phyloP scores from a whole-genome alignment of 1,140 invertebrate genomes.

The Linepithema humile region DNA sequence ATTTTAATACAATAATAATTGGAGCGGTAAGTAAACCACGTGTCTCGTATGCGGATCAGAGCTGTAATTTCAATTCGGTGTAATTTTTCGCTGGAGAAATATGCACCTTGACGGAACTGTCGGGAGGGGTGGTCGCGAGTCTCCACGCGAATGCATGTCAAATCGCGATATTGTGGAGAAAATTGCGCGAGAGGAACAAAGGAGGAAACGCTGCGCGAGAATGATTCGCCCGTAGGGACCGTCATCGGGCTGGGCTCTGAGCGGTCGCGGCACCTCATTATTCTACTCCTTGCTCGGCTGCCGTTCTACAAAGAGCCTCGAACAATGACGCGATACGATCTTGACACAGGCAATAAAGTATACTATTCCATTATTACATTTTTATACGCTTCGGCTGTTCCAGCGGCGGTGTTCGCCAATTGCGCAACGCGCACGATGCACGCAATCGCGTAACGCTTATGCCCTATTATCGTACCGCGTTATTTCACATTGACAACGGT shows the following conservation, averaged over 20 bases:
- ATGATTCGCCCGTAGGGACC: constrained; percentile 48
- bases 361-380: constrained; percentile 54
- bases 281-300: constrained; percentile 49
- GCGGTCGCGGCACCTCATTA: constrained; percentile 45
- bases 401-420: constrained; percentile 21
- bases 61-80: not conserved
- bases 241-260: constrained; percentile 48
- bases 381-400: constrained; percentile 24
- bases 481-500: not conserved
- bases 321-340: constrained; percentile 52
- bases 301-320: constrained; percentile 48
- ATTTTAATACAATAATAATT: constrained; percentile 35
- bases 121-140: not conserved
- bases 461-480: not conserved
- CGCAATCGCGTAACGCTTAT: constrained; percentile 21
- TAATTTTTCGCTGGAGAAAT: not conserved
- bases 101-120: not conserved
- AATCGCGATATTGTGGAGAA: constrained; percentile 44
- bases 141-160: constrained; percentile 16
- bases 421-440: constrained; percentile 28
- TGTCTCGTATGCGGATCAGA: not conserved
- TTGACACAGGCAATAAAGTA: constrained; percentile 54
- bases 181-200: constrained; percentile 32
- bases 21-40: not conserved
- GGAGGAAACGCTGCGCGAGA: not conserved